Evolutionary conservation across 2,888 invertebrate genomes (phyloP).

Genomic region (Carcina quercana): DNA sequence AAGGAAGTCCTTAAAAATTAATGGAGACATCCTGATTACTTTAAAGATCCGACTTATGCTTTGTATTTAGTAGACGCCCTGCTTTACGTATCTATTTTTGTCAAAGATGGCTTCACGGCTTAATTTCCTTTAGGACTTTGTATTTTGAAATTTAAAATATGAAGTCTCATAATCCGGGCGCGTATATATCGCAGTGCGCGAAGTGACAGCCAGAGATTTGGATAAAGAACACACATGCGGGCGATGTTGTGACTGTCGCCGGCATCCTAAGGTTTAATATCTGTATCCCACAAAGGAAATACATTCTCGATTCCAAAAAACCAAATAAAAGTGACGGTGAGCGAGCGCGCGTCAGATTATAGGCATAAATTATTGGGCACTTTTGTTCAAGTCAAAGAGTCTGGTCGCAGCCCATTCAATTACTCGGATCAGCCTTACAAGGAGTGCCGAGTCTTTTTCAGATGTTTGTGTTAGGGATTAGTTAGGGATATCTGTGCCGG

Average conservation of each 20-base stretch:
- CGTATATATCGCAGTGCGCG: slow-evolving; percentile 35
- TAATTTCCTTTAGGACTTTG: slow-evolving; percentile 33
- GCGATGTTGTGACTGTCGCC: slow-evolving; percentile 64
- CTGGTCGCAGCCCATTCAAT: slow-evolving; percentile 63
- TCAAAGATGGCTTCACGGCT: slow-evolving; percentile 35
- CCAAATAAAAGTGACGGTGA: slow-evolving; percentile 43
- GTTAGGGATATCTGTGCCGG: slow-evolving; percentile 68
- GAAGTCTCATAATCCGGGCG: slow-evolving; percentile 33
- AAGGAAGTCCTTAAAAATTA: slow-evolving; percentile 71
- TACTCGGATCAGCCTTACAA: slow-evolving; percentile 59
- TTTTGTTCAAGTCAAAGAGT: slow-evolving; percentile 69
- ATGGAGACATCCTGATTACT: slow-evolving; percentile 67
- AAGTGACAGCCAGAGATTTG: slow-evolving; percentile 45
- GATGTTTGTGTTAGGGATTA: slow-evolving; percentile 73
- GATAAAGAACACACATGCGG: slow-evolving; percentile 42
- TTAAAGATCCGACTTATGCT: slow-evolving; percentile 38
- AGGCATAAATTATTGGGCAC: slow-evolving; percentile 71
- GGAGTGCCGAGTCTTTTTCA: slow-evolving; percentile 70
- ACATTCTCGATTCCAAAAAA: slow-evolving; percentile 52
- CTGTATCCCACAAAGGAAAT: slow-evolving; percentile 53
- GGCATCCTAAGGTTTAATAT: slow-evolving; percentile 56
- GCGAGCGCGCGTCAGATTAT: slow-evolving; percentile 66
- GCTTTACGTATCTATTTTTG: slow-evolving; percentile 45
- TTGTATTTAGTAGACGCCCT: slow-evolving; percentile 37
- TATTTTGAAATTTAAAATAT: slow-evolving; percentile 28